Conservation (phyloP, 2,113 vertebrate genomes). For the Piaya cayana region DNA sequence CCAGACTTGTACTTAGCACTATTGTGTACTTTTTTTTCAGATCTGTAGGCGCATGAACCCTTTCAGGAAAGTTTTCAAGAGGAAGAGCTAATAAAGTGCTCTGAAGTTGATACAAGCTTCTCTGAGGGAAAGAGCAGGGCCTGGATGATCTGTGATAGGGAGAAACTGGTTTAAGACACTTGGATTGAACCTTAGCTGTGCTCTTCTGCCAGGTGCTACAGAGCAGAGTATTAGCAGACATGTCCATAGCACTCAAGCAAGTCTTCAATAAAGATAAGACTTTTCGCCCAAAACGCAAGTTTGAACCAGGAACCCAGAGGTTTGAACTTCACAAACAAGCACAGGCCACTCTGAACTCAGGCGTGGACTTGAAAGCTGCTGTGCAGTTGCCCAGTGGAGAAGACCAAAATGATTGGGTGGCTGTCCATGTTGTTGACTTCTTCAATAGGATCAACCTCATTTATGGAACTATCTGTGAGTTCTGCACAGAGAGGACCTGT, state of each 20-base stretch:
- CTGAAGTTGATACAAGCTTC: not conserved
- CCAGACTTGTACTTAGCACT: not conserved
- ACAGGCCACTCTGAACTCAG: conserved; percentile 82
- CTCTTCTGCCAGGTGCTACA: conserved; percentile 36
- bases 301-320: conserved; percentile 86
- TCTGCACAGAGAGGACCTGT: conserved; percentile 85
- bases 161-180: conserved; percentile 15
- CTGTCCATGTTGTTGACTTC: conserved; percentile 88
- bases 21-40: conserved; percentile 48
- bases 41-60: conserved; percentile 59
- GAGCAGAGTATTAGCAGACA: conserved; percentile 54
- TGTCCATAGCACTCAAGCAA: conserved; percentile 86
- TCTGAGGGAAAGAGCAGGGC: not conserved
- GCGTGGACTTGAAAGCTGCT: conserved; percentile 79
- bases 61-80: conserved; percentile 28
- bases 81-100: conserved; percentile 19
- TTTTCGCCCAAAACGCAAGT: conserved; percentile 86
- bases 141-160: conserved; percentile 30
- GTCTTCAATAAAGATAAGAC: conserved; percentile 90
- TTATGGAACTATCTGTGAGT: conserved; percentile 88
- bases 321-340: conserved; percentile 87
- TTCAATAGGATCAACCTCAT: conserved; percentile 90
- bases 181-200: conserved; percentile 13
- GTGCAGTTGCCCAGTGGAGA: conserved; percentile 84
- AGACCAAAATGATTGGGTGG: conserved; percentile 87